Evolutionary conservation across 2,888 invertebrate genomes (phyloP), one percentile per base, ranked within the genome.

Genomic region (Fissipunctia ypsillon): DNA sequence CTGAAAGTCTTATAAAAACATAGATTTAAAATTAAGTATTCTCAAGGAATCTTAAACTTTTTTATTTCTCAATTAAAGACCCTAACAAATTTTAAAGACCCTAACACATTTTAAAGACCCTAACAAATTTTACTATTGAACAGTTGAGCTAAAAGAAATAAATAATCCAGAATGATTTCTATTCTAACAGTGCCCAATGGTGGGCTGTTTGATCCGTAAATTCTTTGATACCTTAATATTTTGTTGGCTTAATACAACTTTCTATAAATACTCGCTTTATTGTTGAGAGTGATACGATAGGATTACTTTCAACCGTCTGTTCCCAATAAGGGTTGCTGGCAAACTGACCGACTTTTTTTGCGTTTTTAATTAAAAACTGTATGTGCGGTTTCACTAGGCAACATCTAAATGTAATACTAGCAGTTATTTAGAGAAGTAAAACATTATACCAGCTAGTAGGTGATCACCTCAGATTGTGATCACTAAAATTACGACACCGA

Each of bases 161-260:
- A 80, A 73, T 68, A 56, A 57, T 0, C 2, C 35, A 41, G 59
- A 70, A 79, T 57, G 68, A 70, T 28, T 72, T 50, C 63, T 38
- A 67, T 72, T 50, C 63, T 38, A 67, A 56, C 50, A 56, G 50
- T 56, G 41, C 54, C 61, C 52, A 66, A 70, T 66, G 28, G 60
- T 5, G 45, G 61, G 65, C 38, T 14, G 19, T 68, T 59, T 35
- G 70, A 66, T 64, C 67, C 45, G 64, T 74, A 83, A 85, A 83
- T 72, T 75, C 59, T 52, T n/a, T 16, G 56, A 73, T 70, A 69
- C 79, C 76, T 77, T 76, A 60, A 80, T 83, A 84, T 84, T 75
- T 85, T 61, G 64, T 73, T 69, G 59, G 73, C 63, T 83, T 85
- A 73, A 50, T 80, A 73, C 38, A 72, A 45, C 52, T 69, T 48